phyloP scores from a whole-genome alignment of 2,888 invertebrate genomes.

The Drosophila crucigera region DNA sequence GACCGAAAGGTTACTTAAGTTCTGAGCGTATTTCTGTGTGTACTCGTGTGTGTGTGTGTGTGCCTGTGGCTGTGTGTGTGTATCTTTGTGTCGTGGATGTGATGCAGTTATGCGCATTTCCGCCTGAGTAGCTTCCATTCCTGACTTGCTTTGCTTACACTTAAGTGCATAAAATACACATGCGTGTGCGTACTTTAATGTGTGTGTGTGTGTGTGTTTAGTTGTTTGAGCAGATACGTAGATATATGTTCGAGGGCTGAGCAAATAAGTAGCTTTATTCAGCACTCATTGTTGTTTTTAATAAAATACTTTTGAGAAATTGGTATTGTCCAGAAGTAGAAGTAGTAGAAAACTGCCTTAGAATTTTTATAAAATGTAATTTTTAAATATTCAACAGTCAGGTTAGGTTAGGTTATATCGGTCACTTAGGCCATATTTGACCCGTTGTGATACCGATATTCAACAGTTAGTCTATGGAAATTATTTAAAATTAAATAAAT shows the following conservation, averaged over 20 bases:
- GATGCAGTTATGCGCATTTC: slow-evolving; percentile 79
- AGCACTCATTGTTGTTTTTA: background rate
- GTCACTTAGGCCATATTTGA: too few species aligned
- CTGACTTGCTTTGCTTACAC: slow-evolving; percentile 74
- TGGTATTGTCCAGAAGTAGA: background rate
- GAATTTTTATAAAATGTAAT: background rate
- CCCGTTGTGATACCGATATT: too few species aligned
- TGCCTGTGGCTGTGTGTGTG: slow-evolving; percentile 22
- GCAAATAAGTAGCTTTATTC: background rate
- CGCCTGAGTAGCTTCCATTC: slow-evolving; percentile 66
- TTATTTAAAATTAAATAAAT: background rate
- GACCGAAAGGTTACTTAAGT: slow-evolving; percentile 54
- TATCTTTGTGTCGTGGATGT: slow-evolving; percentile 40
- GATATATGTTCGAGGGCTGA: slow-evolving; percentile 17
- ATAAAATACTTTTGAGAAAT: background rate
- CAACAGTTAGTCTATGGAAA: background rate
- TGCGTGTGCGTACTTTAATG: background rate
- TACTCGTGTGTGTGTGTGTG: slow-evolving; percentile 22
- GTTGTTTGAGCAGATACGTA: background rate
- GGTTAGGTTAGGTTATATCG: too few species aligned
- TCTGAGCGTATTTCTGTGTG: slow-evolving; percentile 28
- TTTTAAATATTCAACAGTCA: too few species aligned
- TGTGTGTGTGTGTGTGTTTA: background rate
- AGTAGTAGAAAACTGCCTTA: background rate
- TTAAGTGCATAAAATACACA: slow-evolving; percentile 49